Evolutionary conservation across 2,888 invertebrate genomes (phyloP).

Genomic region (Pristionchus fissidentatus): DNA sequence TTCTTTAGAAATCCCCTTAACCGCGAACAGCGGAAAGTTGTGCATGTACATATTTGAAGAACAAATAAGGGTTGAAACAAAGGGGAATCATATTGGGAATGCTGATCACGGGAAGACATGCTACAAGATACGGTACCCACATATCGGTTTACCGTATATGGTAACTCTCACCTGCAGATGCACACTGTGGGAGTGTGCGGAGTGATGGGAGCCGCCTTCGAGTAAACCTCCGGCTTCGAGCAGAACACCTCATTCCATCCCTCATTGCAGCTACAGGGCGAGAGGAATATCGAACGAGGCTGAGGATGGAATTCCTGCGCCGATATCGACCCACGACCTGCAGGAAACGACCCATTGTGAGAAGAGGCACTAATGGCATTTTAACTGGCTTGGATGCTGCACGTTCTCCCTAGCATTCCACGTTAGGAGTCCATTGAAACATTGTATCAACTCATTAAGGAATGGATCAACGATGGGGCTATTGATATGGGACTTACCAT

Average conservation of each 20-base stretch:
- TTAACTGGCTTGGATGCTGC: too few species aligned
- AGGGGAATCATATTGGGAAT: neutral
- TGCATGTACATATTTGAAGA: too few species aligned
- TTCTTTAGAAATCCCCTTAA: too few species aligned
- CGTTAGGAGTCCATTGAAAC: neutral
- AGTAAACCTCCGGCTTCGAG: neutral
- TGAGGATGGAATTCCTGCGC: neutral
- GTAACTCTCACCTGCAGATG: constrained; percentile 43
- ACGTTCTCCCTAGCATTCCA: too few species aligned
- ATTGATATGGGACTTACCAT: neutral
- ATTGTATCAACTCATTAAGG: neutral
- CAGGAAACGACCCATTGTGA: neutral
- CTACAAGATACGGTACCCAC: too few species aligned
- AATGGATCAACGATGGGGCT: neutral
- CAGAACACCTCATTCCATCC: constrained; percentile 44
- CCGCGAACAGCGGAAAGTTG: too few species aligned
- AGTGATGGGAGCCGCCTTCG: neutral
- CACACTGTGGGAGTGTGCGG: constrained; percentile 22
- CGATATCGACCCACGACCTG: constrained; percentile 13
- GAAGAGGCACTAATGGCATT: too few species aligned
- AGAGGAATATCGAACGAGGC: neutral
- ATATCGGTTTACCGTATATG: too few species aligned
- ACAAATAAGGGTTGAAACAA: neutral
- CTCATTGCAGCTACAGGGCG: constrained; percentile 24
- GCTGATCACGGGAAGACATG: neutral